These are phyloP conservation scores for Apotomis turbidana DNA, from an alignment of 2,888 invertebrate species.

Conservation along the genomic window DNA sequence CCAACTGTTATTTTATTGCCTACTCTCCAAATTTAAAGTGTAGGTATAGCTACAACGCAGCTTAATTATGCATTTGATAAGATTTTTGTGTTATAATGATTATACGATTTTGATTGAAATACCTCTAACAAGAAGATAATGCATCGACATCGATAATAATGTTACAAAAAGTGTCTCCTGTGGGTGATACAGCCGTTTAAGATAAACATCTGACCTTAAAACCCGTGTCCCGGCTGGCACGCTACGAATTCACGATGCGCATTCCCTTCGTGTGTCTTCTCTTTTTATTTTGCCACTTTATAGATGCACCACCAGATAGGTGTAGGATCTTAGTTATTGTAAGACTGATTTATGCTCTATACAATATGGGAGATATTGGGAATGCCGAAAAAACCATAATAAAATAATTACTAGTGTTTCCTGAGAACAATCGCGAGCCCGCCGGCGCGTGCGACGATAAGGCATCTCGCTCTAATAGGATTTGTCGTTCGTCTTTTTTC, in stretches of 20 bases:
- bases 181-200: slow-evolving; percentile 83
- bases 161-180: slow-evolving; percentile 80
- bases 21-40: slow-evolving; percentile 33
- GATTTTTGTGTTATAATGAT: neutral
- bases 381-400: slow-evolving; percentile 34
- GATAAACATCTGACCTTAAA: slow-evolving; percentile 80
- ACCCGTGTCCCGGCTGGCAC: slow-evolving; percentile 70
- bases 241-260: slow-evolving; percentile 78
- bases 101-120: neutral
- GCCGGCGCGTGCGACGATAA: slow-evolving; percentile 67
- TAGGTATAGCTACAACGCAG: neutral
- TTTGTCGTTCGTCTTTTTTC: slow-evolving; percentile 73
- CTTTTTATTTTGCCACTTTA: slow-evolving; percentile 63
- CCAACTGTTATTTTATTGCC: slow-evolving; percentile 62
- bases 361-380: slow-evolving; percentile 23
- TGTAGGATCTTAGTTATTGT: slow-evolving; percentile 38
- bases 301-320: slow-evolving; percentile 45
- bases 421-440: slow-evolving; percentile 40
- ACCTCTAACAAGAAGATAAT: slow-evolving; percentile 62
- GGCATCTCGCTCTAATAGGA: slow-evolving; percentile 69
- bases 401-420: slow-evolving; percentile 26
- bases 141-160: slow-evolving; percentile 74
- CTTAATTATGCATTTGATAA: neutral
- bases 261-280: slow-evolving; percentile 64
- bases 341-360: slow-evolving; percentile 34